Evolutionary conservation across 1,140 invertebrate genomes (phyloP), one percentile per base, ranked within the genome.

Genomic region (Spodoptera litura): DNA sequence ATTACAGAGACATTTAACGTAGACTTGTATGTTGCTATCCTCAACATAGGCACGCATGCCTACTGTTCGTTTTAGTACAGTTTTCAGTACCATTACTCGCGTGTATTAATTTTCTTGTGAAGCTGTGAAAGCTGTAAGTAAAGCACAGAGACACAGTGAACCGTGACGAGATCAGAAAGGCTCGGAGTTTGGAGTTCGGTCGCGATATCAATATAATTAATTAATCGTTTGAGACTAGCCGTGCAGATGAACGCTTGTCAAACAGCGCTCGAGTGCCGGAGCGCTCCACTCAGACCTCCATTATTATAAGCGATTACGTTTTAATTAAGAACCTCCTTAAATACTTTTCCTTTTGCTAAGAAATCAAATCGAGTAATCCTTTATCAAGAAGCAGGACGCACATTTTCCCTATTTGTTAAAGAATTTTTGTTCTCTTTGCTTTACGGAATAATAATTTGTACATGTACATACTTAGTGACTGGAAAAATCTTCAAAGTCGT

Each of bases 181-280:
- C 38, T 8, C 35, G 15, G n/a, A 44, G 61, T 15, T 31, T n/a
- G 9, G 15, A 13, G 38, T 64, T 64, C 8, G n/a, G 61, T 44
- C 61, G 35, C 61, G 61, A 49, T 31, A n/a, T 64, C 20, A 49
- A 49, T 64, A 11, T 64, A 11, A 64, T 20, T 20, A 35, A 61
- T 61, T 61, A 61, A 61, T 61, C 58, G 58, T 35, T 61, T 31
- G 58, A 13, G 27, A 20, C 61, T 35, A 49, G 27, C 27, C 61
- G 15, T 44, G 38, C 10, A 15, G 38, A 35, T 44, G 61, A 61
- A 61, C 25, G 58, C 27, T 61, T 61, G 27, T 35, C 1, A 61
- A 31, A 61, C 58, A 61, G 58, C 61, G 38, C 15, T 49, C 35
- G 44, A 49, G 61, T 64, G 8, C 38, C 35, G 38, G 38, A 10